These are phyloP conservation scores for Platalea minor DNA, from an alignment of 2,797 vertebrate species.

Conservation along the genomic window DNA sequence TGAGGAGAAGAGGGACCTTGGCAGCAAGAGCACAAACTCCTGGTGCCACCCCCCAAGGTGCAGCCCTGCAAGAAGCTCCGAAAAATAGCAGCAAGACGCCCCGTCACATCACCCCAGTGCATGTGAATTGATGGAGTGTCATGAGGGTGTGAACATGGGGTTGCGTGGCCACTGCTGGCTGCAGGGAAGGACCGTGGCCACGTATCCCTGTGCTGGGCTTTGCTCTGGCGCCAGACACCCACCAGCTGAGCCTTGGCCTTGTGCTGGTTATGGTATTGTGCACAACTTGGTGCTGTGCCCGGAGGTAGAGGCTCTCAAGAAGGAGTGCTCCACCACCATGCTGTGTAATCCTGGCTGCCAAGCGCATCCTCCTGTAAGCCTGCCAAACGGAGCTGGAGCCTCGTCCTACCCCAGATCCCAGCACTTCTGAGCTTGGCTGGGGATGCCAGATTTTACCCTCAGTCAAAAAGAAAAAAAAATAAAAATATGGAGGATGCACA, in stretches of 20 bases:
- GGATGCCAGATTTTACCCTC: not conserved
- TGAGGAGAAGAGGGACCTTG: not conserved
- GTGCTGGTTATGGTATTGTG: not conserved
- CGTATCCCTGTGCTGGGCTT: accelerated
- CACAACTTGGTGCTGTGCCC: not conserved
- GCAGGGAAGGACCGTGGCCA: too few species aligned
- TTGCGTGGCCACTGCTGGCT: accelerated
- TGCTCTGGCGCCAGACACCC: not conserved
- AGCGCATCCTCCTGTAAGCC: accelerated
- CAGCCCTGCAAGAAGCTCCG: not conserved
- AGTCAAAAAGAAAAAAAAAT: not conserved
- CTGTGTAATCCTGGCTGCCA: not conserved
- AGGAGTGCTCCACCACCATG: not conserved
- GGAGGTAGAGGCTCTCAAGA: not conserved
- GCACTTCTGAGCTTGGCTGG: not conserved
- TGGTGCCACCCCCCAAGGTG: not conserved
- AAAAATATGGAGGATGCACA: not conserved
- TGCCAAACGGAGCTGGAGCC: not conserved
- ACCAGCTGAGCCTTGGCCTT: accelerated
- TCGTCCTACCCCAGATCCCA: not conserved
- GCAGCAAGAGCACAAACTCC: not conserved
- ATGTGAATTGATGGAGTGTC: accelerated
- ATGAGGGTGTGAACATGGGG: accelerated
- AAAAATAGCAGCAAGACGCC: not conserved
- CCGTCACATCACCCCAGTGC: not conserved